Conservation (phyloP, 2,888 invertebrate species). For the Eupithecia dodoneata region DNA sequence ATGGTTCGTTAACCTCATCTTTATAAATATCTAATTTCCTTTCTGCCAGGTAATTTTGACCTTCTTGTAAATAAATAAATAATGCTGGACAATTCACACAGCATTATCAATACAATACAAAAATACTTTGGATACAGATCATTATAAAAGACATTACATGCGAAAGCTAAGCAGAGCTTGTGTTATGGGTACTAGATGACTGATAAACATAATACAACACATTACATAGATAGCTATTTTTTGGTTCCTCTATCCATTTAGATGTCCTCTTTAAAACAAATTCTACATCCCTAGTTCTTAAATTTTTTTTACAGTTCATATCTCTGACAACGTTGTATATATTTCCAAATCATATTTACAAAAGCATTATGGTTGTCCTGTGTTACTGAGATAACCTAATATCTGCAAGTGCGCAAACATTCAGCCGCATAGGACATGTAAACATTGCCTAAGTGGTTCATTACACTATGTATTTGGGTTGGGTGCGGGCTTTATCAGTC, state of each 20-base stretch:
- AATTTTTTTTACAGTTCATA: background rate
- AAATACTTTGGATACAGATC: too few relatives aligned
- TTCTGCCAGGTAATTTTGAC: background rate
- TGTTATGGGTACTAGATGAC: too few relatives aligned
- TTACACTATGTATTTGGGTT: conserved; percentile 60
- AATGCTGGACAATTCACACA: too few relatives aligned
- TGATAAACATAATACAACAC: too few relatives aligned
- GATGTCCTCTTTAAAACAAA: background rate
- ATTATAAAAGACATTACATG: too few relatives aligned
- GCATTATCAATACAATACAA: too few relatives aligned
- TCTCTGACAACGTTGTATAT: background rate
- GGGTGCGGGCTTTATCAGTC: conserved; percentile 51
- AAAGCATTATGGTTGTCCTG: conserved; percentile 20
- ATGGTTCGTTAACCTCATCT: background rate
- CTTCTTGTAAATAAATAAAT: background rate
- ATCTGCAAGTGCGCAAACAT: conserved; percentile 13
- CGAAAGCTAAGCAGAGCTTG: too few relatives aligned
- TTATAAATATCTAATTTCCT: background rate
- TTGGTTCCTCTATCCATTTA: background rate
- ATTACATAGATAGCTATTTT: too few relatives aligned
- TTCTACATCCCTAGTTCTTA: background rate
- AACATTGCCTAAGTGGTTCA: conserved; percentile 55
- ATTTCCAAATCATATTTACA: conserved; percentile 26
- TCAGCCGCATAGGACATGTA: conserved; percentile 38
- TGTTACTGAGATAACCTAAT: conserved; percentile 15